Percentiles rank a stretch among this genome's conserved stretches.
These are phyloP conservation scores for Fratercula arctica DNA, from an alignment of 2,797 vertebrate genomes.

Conservation along the genomic window DNA sequence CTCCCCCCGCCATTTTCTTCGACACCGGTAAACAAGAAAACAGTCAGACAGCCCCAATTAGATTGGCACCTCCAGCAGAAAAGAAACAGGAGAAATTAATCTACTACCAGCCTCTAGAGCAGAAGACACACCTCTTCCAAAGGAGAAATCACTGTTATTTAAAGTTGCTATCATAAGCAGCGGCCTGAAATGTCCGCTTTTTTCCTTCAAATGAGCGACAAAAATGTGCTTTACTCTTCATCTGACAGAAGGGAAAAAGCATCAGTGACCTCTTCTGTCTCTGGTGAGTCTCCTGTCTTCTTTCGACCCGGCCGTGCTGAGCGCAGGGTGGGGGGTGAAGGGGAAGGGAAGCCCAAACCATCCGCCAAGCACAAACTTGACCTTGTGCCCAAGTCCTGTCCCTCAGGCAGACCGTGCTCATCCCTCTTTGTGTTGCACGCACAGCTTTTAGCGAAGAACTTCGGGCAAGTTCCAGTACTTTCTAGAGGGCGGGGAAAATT, in stretches of 20 bases:
- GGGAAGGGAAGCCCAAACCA: not conserved
- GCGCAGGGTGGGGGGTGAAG: fast-evolving
- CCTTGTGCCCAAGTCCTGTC: fast-evolving
- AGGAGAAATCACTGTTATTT: not conserved
- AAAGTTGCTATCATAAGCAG: not conserved
- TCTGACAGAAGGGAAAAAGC: not conserved
- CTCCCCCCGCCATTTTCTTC: not conserved
- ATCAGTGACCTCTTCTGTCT: not conserved
- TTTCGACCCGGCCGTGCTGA: not conserved
- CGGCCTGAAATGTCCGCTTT: not conserved
- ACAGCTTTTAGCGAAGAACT: not conserved
- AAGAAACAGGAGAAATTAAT: not conserved
- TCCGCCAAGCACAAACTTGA: not conserved
- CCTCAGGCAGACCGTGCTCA: not conserved
- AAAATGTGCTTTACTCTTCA: not conserved
- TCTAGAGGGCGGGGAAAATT: not conserved
- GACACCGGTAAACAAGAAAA: not conserved
- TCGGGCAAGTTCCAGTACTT: not conserved
- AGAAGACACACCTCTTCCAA: not conserved
- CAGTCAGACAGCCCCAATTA: not conserved
- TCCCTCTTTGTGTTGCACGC: not conserved
- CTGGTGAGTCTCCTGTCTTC: not conserved
- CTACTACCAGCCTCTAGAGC: not conserved
- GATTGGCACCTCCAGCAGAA: not conserved
- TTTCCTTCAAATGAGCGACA: not conserved